A percentile compares a stretch with the other conserved stretches of the same genome.
Evolutionary conservation across 2,113 vertebrate species (phyloP).

Genomic region (Pteruthius melanotis): DNA sequence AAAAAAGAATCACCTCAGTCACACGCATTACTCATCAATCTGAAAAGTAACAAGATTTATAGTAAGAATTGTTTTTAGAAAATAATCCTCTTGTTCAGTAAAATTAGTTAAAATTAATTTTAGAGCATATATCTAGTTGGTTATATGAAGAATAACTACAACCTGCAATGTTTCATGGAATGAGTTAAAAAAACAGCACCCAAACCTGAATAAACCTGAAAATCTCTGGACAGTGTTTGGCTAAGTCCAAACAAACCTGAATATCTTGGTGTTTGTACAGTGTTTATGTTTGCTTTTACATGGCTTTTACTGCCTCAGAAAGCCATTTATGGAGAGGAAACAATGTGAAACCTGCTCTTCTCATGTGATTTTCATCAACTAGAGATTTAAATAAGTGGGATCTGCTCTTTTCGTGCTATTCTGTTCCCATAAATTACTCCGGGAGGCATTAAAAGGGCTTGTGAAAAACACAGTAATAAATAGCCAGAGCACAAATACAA

Average conservation of each 20-base stretch:
- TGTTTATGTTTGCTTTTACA: slow-evolving; percentile 24
- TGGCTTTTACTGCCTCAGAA: slow-evolving; percentile 15
- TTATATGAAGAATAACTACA: neutral
- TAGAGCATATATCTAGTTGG: neutral
- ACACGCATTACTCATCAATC: neutral
- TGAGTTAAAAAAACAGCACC: neutral
- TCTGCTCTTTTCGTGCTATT: neutral
- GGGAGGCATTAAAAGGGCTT: slow-evolving; percentile 41
- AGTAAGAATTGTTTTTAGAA: neutral
- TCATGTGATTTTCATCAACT: slow-evolving; percentile 5
- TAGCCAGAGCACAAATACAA: slow-evolving; percentile 9
- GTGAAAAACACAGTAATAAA: slow-evolving; percentile 43
- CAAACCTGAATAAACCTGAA: neutral
- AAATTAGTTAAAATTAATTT: neutral
- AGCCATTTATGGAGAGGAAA: neutral
- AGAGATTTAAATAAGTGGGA: slow-evolving; percentile 15
- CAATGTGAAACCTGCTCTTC: slow-evolving; percentile 18
- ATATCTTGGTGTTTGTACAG: neutral
- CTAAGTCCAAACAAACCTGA: neutral
- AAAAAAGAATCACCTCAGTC: neutral
- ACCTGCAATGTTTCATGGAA: neutral
- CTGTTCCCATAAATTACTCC: slow-evolving; percentile 47
- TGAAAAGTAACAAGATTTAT: slow-evolving; percentile 1
- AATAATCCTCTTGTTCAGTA: neutral
- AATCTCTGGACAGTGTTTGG: neutral